Evolutionary conservation across 2,888 invertebrate genomes (phyloP).

Genomic region (Rhagonycha fulva): DNA sequence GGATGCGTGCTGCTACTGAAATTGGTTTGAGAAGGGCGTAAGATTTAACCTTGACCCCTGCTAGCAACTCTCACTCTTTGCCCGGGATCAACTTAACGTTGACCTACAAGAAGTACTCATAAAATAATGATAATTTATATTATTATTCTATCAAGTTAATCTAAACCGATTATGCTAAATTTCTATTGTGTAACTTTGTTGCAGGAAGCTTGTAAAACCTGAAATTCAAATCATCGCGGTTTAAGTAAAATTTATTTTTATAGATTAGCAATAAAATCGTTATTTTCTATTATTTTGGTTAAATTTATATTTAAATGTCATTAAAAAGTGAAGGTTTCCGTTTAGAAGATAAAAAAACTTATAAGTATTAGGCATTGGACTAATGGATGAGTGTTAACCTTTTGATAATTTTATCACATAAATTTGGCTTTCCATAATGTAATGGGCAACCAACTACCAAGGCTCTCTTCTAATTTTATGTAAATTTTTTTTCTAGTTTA

Average conservation of each 20-base stretch:
- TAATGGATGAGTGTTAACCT: background rate
- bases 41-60: conserved; percentile 37
- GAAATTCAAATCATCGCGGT: background rate
- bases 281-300: background rate
- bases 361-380: background rate
- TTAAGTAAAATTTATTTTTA: background rate
- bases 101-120: conserved; percentile 16
- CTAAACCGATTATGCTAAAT: background rate
- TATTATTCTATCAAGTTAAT: background rate
- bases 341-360: background rate
- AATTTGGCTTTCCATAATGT: background rate
- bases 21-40: conserved; percentile 14
- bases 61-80: conserved; percentile 37
- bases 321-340: background rate
- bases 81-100: conserved; percentile 28
- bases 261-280: background rate
- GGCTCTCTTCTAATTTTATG: background rate
- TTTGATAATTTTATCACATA: background rate
- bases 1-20: conserved; percentile 5
- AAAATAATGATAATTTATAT: background rate
- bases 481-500: background rate
- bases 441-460: background rate
- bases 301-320: background rate
- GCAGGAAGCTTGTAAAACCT: background rate
- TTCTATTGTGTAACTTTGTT: background rate